A percentile compares a stretch with the other conserved stretches of the same genome.
phyloP scores from a whole-genome alignment of 92 coral and sea anemone genomes.

The Palythoa grandis region DNA sequence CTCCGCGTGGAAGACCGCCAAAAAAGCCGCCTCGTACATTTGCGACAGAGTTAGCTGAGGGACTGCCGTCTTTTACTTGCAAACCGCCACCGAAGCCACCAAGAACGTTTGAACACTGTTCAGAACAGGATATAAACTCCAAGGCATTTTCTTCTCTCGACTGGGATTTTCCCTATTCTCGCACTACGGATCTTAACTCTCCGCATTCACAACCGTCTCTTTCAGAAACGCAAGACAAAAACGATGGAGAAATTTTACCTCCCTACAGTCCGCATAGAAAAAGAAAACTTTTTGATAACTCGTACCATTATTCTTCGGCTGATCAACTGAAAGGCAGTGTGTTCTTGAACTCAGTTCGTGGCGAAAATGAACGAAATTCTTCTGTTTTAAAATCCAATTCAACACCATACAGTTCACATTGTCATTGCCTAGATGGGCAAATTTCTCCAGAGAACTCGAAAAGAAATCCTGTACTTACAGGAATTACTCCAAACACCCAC shows the following conservation, averaged over 20 bases:
- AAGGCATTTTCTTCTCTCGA: constrained; percentile 65
- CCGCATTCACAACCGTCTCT: constrained; percentile 2
- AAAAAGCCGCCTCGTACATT: constrained; percentile 92
- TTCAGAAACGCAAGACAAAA: not conserved
- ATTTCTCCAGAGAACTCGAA: not conserved
- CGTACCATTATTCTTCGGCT: not conserved
- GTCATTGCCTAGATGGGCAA: not conserved
- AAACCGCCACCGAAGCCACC: constrained; percentile 90
- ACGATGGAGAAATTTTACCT: constrained; percentile 2
- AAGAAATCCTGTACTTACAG: not conserved
- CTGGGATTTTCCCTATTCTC: constrained; percentile 67
- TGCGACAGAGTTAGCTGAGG: constrained; percentile 66
- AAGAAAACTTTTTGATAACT: constrained; percentile 6
- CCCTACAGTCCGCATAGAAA: constrained; percentile 17
- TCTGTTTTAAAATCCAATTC: not conserved
- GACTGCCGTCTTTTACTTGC: constrained; percentile 53
- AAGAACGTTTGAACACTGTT: constrained; percentile 74
- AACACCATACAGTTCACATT: constrained; percentile 8
- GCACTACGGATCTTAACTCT: not conserved
- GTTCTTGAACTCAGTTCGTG: constrained; percentile 16
- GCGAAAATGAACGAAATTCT: not conserved
- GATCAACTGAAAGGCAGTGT: constrained; percentile 17
- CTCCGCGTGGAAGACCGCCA: constrained; percentile 57
- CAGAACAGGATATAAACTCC: constrained; percentile 55
- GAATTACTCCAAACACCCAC: not conserved